Base-by-base conservation (phyloP, 2,113 vertebrate genomes). In the Corythornis vintsioides region DNA sequence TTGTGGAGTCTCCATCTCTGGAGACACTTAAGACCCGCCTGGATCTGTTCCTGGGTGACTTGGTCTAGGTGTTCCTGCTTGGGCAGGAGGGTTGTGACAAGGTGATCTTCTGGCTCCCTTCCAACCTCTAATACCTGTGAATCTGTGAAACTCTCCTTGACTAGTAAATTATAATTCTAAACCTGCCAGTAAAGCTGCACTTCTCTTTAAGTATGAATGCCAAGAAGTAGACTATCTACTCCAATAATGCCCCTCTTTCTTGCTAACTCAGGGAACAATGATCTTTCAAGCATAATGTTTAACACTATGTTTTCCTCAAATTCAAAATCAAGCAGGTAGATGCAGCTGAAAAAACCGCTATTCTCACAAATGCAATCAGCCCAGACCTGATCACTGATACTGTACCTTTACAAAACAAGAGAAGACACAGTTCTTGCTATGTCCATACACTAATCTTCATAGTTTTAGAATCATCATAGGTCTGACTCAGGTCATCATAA, bases 381-480 rank as follows among this genome's bases (percentile, higher is more conserved):
- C 25, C 5, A 63, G 11, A 65, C 10, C 7, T 47, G 9, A 20
- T 45, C 3, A 21, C 7, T 19, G 22, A 25, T 48, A 53, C 15
- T n/a, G 9, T 42, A 89, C 11, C 29, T 53, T 9, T n/a, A 65
- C 12, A 40, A 64, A 77, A 56, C 5, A 25, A 14, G 15, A 70
- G 38, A 65, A 55, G 61, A 33, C 2, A 4, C 3, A 43, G 21
- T n/a, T 53, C 22, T 43, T 1, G 0, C 22, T 69, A 18, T 45
- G 40, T 72, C 7, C 6, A 5, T 35, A 33, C 2, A 4, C 4
- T 52, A 53, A 21, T 38, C 8, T 59, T 48, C 48, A 50, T 24
- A 12, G 24, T 50, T 22, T 13, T 50, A 50, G 48, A 50, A 24
- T 50, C 48, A 24, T 50, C 22, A 50, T 50, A 50, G 48, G 24